Evolutionary conservation across 2,113 vertebrate genomes (phyloP), one percentile per base, ranked within the genome.

Genomic region (Barbus barbus): DNA sequence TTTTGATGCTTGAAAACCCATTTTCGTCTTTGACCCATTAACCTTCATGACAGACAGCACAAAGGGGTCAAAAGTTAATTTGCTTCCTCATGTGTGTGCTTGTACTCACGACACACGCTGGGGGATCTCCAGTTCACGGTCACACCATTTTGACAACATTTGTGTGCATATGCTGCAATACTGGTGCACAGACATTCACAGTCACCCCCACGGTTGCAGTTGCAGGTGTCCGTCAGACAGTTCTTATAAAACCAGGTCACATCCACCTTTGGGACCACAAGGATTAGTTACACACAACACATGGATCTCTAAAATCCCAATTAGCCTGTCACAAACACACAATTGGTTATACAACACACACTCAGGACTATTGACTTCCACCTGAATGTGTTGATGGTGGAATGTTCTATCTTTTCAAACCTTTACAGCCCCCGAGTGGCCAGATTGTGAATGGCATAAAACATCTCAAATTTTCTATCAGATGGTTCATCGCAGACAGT

Each of bases 221-320:
- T 98, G 87, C 98, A 99, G 0, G 98, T 99, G 85, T 99, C 98
- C 78, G 97, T 98, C 83, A 99, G 95, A 85, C 98, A 99, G 82
- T 98, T 99, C 92, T 97, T 97, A 88, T 97, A 96, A 93, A 99
- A 99, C 94, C 97, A 98, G 89, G 97, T 97, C 89, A 99, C 97
- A 86, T 99, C 98, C 82, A 98, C 97, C 98, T 99, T 86, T 58
- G 78, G 56, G 81, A 71, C 85, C 41, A 79, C 69, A 71, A 38
- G 74, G 69, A 76, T 83, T 84, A 83, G 38, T 86, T 77, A 85
- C 75, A 38, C 63, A 84, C 44, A 84, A 86, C 69, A 79, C 24
- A 74, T 5, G 28, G 72, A n/a, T 46, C 71, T 24, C 51, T 11
- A 46, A 51, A 24, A 61, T 26, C 14, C 7, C 36, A 61, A 78